These are phyloP conservation scores for Lophotis ruficrista DNA, from an alignment of 2,113 vertebrate species.

Conservation along the genomic window DNA sequence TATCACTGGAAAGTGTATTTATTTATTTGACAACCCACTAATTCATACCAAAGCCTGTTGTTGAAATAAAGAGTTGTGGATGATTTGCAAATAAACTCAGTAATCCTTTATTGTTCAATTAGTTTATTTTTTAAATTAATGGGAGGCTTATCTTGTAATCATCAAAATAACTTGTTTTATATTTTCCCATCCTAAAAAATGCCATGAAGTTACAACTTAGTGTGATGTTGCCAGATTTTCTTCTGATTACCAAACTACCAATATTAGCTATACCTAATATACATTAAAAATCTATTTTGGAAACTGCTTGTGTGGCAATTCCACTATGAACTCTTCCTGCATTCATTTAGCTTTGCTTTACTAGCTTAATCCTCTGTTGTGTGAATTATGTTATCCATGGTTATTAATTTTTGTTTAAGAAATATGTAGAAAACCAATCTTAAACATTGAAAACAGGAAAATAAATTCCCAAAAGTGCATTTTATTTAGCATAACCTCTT, in stretches of 20 bases:
- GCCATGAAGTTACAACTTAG: neutral
- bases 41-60: conserved; percentile 5
- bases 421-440: neutral
- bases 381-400: neutral
- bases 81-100: neutral
- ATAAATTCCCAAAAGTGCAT: neutral
- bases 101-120: conserved; percentile 29
- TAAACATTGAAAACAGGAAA: neutral
- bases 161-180: conserved; percentile 1
- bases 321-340: neutral
- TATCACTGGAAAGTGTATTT: neutral
- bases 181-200: conserved; percentile 8
- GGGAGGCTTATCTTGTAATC: neutral
- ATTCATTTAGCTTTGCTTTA: neutral
- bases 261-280: neutral
- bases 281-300: neutral
- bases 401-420: neutral
- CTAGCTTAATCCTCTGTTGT: neutral
- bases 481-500: neutral
- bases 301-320: neutral
- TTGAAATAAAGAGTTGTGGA: conserved; percentile 10
- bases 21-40: conserved; percentile 32
- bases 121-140: conserved; percentile 7
- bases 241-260: neutral
- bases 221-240: neutral